A percentile compares a stretch with the other conserved stretches of the same genome.
Evolutionary conservation across 2,888 invertebrate species (phyloP).

Genomic region (Meliscaeva auricollis): DNA sequence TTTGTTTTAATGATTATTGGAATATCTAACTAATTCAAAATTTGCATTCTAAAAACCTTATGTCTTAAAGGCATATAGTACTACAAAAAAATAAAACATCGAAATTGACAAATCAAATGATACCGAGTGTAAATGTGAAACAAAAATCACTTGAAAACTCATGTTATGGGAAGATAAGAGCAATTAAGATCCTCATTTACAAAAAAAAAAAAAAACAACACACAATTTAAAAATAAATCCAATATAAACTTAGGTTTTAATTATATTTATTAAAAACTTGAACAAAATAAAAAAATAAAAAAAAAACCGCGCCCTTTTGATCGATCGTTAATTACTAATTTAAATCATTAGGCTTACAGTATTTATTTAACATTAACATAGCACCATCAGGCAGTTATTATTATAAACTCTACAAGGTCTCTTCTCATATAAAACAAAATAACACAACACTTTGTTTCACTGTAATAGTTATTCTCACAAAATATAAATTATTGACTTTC

Average conservation of each 20-base stretch:
- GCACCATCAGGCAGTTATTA: neutral
- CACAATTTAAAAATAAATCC: neutral
- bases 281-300: neutral
- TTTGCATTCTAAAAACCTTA: too few species aligned
- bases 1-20: too few species aligned
- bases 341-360: constrained; percentile 13
- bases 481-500: neutral
- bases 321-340: constrained; percentile 12
- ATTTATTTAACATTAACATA: neutral
- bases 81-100: too few species aligned
- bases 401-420: neutral
- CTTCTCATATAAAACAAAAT: neutral
- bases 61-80: too few species aligned
- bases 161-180: too few species aligned
- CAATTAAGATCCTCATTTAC: neutral
- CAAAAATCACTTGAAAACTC: too few species aligned
- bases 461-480: neutral
- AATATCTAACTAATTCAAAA: too few species aligned
- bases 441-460: neutral
- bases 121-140: too few species aligned
- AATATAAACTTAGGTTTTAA: neutral
- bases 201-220: neutral
- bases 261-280: neutral
- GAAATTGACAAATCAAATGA: too few species aligned
- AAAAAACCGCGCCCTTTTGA: constrained; percentile 10